Conservation (phyloP, 1,140 invertebrate genomes). For the Diorhabda elongata region DNA sequence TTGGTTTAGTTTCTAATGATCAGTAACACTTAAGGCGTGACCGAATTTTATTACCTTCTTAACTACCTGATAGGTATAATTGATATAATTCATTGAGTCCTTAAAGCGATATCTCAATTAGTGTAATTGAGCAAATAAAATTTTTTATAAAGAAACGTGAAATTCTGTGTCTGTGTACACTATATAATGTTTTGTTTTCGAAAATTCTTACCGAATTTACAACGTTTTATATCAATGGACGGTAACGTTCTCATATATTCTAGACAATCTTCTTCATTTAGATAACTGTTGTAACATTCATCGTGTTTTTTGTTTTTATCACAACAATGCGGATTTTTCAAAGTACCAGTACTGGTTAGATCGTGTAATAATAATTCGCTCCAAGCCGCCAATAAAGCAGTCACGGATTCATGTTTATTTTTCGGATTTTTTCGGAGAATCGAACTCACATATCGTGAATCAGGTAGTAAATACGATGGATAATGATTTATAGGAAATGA, state of each 20-base stretch:
- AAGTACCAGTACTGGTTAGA: slow-evolving; percentile 64
- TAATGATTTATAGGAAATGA: slow-evolving; percentile 56
- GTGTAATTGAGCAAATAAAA: too few species aligned
- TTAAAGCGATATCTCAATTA: too few species aligned
- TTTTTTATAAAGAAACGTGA: too few species aligned
- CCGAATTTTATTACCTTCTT: too few species aligned
- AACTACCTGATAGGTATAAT: too few species aligned
- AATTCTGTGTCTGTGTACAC: too few species aligned
- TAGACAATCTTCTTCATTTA: slow-evolving; percentile 53
- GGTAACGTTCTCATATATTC: slow-evolving; percentile 74
- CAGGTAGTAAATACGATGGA: slow-evolving; percentile 54
- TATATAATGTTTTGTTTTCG: neutral
- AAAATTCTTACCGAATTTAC: slow-evolving; percentile 56
- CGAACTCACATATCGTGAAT: slow-evolving; percentile 51
- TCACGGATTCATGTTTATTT: slow-evolving; percentile 64
- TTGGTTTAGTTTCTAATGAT: too few species aligned
- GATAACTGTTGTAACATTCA: slow-evolving; percentile 53
- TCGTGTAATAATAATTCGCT: slow-evolving; percentile 76
- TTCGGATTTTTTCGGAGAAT: slow-evolving; percentile 46
- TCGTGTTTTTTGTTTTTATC: slow-evolving; percentile 42
- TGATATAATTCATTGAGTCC: too few species aligned
- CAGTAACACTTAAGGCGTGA: too few species aligned
- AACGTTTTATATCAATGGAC: slow-evolving; percentile 58
- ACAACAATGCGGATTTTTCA: slow-evolving; percentile 40
- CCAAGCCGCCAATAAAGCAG: slow-evolving; percentile 75